Evolutionary conservation across 1,140 invertebrate species (phyloP), one percentile per base, ranked within the genome.

Genomic region (Pogonomyrmex barbatus): DNA sequence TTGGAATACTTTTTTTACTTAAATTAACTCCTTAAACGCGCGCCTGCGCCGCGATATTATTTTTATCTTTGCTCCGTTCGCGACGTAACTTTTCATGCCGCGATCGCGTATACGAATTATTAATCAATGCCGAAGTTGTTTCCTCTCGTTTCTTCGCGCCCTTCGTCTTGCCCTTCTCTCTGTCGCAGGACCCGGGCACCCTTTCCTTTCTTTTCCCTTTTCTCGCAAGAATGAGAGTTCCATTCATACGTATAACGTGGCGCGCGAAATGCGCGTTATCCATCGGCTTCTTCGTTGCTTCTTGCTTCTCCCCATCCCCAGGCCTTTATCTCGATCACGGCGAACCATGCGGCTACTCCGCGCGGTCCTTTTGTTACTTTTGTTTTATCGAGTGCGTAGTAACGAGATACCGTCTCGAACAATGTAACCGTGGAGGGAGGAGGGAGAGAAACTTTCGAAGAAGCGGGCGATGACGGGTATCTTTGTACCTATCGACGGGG

Each of bases 361-460:
- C 10, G 17, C 45, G 60, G 39, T 42, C 56, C 54, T 75, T 75
- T 87, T 73, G 67, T 87, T 82, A 56, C 62, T 76, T 77, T 30
- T 8, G 45, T 85, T 73, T 82, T 60, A 82, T 73, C 54, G 36
- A 70, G 42, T 47, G 42, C 67, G 67, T 73, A 47, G 79, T 71
- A 73, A 82, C 79, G 67, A 82, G 79, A 82, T 82, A 82, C n/a
- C 14, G 77, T 82, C 52, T 82, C 39, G 79, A 73, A 73, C 79
- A 82, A 82, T 82, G 79, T 82, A 47, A 82, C 47, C 54, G 52
- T n/a, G 30, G 54, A n/a, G n/a, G 8, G 14, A 33, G 30, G 5
- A 71, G 63, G 39, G 39, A 71, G 50, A 24, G 30, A 54, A 68
- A 81, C 47, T 60, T n/a, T 60, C 67, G 30, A 82, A 73, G 67